These are phyloP conservation scores for Alectura lathami DNA, from an alignment of 2,113 vertebrate species.

Conservation along the genomic window DNA sequence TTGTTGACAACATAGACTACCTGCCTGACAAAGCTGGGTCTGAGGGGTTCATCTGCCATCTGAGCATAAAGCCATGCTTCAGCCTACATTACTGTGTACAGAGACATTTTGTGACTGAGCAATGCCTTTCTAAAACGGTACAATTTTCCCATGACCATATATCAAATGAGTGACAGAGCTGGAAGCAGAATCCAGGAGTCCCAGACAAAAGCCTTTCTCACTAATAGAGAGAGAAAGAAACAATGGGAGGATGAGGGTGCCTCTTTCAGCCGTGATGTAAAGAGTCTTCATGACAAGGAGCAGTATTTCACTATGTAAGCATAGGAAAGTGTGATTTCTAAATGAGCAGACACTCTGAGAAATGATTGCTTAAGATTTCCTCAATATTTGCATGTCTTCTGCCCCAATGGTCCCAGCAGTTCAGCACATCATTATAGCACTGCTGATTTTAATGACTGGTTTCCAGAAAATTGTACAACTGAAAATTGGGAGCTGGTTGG, in stretches of 20 bases:
- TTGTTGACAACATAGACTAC: not conserved
- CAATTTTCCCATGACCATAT: rapidly evolving
- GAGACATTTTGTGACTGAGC: not conserved
- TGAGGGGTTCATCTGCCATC: not conserved
- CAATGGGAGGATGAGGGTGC: not conserved
- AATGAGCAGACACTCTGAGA: not conserved
- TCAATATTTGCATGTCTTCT: not conserved
- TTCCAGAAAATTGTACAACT: conserved; percentile 5
- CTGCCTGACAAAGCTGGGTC: not conserved
- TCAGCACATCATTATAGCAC: not conserved
- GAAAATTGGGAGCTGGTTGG: not conserved
- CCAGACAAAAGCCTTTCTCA: not conserved
- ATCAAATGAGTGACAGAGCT: not conserved
- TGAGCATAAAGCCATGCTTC: not conserved
- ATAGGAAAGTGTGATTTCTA: not conserved
- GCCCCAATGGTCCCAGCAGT: not conserved
- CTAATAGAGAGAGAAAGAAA: not conserved
- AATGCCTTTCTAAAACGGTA: not conserved
- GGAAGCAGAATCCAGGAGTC: not conserved
- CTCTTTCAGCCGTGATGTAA: not conserved
- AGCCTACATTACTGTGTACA: rapidly evolving
- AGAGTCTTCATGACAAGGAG: not conserved
- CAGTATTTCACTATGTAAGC: not conserved
- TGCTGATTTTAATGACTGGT: conserved; percentile 16
- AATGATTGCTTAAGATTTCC: not conserved